These are phyloP conservation scores for Amyelois transitella DNA, from an alignment of 1,140 invertebrate species.

Conservation along the genomic window DNA sequence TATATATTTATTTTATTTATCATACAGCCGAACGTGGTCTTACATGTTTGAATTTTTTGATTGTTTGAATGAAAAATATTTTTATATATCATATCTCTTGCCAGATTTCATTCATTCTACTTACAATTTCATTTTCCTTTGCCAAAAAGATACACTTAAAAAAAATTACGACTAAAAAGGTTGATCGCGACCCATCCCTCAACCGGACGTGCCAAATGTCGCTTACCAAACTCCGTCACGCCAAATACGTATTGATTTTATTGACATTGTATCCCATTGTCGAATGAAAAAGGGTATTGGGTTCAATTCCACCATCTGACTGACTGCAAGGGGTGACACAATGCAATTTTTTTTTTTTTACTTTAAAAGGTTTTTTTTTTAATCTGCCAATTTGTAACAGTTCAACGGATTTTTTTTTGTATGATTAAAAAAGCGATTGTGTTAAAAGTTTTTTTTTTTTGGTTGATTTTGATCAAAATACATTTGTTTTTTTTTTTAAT, in stretches of 20 bases:
- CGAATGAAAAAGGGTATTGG: background rate
- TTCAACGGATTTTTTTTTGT: background rate
- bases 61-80: too few relatives aligned
- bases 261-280: background rate
- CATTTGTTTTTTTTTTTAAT: too few relatives aligned
- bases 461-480: too few relatives aligned
- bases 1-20: too few relatives aligned
- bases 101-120: too few relatives aligned
- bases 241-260: background rate
- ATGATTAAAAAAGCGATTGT: background rate
- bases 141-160: too few relatives aligned
- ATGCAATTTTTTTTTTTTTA: too few relatives aligned
- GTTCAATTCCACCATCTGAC: background rate
- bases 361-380: background rate
- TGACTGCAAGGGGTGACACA: background rate
- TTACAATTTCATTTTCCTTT: too few relatives aligned
- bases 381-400: background rate
- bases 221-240: background rate
- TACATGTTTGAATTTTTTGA: too few relatives aligned
- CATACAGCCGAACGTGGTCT: too few relatives aligned
- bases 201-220: background rate
- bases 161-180: background rate
- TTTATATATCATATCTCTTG: too few relatives aligned
- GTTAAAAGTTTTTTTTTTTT: too few relatives aligned
- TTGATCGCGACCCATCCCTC: background rate